phyloP scores from a whole-genome alignment of 2,113 vertebrate species.

The Halichoerus grypus region DNA sequence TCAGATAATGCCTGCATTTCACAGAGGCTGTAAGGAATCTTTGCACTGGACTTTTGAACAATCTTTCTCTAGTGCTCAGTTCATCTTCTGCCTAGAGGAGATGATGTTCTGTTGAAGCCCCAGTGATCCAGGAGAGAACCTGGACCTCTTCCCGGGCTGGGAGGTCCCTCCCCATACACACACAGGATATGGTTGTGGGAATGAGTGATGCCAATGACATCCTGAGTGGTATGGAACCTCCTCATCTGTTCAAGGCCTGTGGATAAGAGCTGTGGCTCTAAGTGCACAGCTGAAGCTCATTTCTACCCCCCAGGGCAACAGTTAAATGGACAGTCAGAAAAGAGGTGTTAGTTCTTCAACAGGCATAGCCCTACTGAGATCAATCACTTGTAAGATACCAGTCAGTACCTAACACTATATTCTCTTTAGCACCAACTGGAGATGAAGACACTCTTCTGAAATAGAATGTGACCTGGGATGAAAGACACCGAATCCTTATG shows the following conservation, averaged over 20 bases:
- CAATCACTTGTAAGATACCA: neutral
- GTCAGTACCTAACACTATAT: neutral
- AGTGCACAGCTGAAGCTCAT: slow-evolving; percentile 88
- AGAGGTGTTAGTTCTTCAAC: slow-evolving; percentile 74
- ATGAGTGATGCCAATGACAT: neutral
- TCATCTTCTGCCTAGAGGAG: neutral
- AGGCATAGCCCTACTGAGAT: neutral
- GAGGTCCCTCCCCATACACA: neutral
- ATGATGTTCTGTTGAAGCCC: neutral
- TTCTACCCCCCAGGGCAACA: slow-evolving; percentile 86
- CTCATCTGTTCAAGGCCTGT: slow-evolving; percentile 92
- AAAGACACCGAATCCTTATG: neutral
- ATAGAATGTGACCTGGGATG: neutral
- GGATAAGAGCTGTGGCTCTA: slow-evolving; percentile 91
- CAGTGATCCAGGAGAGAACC: neutral
- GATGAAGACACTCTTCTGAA: neutral
- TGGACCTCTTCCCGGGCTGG: neutral
- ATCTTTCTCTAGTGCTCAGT: neutral
- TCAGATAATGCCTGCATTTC: neutral
- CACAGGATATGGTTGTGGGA: neutral
- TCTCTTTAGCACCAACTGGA: neutral
- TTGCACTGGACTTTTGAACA: neutral
- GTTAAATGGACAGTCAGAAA: slow-evolving; percentile 84
- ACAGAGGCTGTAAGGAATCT: neutral
- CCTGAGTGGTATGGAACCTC: slow-evolving; percentile 72